Evolutionary conservation across 2,888 invertebrate species (phyloP), one percentile per base, ranked within the genome.

Genomic region (Vannuccia rotundouncinata): DNA sequence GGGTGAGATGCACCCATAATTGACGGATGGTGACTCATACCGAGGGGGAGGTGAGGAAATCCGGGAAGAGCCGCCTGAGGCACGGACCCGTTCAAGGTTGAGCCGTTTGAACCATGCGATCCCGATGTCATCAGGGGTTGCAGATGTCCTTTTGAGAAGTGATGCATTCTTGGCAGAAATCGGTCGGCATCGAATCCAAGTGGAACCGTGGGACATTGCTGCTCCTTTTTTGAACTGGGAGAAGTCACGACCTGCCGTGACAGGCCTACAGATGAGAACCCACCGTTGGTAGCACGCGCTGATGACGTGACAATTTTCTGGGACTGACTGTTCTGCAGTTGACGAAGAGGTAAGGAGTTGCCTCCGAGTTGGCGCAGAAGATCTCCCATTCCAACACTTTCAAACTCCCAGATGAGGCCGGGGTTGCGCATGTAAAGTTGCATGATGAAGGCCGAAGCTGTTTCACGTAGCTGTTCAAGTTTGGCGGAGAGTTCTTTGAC

Each of bases 401-500:
- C 66, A 27, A 66, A 66, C 22, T 66, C 66, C 66, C 66, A 66
- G 10, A 66, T 66, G 17, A 66, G 66, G 22, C 25, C 25, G 2
- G 66, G 66, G 22, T 66, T 66, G 66, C 66, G 66, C 66, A 66
- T 5, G 25, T 66, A 66, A 22, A 66, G 66, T 66, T 66, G 66
- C 66, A 66, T 66, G 25, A 66, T 66, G 22, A 66, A 66, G 22
- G 66, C 66, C 10, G 66, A 66, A 2, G 66, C 66, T n/a, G 66
- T 66, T 22, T 66, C 66, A 5, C 66, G 66, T 13, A 66, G 66
- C 25, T 66, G 66, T 17, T 66, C 66, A 5, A 66, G 22, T 22
- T 66, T 66, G 66, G 66, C 66, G 66, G 66, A 66, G 2, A 66
- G 25, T 27, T 66, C 66, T 27, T 66, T 66, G 10, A 66, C 66